These are phyloP conservation scores for Limnodromus scolopaceus DNA, from an alignment of 2,797 vertebrate species.

Conservation along the genomic window DNA sequence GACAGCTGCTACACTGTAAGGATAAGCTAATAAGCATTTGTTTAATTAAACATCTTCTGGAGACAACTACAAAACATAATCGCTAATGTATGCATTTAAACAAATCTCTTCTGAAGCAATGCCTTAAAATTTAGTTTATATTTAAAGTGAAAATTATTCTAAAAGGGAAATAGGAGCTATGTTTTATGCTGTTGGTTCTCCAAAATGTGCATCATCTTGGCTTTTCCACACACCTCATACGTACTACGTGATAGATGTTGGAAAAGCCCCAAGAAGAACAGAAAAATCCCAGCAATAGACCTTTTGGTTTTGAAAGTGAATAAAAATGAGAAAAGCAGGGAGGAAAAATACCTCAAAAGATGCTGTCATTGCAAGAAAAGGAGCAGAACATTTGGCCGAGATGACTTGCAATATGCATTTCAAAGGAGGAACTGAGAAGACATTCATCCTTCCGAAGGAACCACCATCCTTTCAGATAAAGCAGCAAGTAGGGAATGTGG, in stretches of 20 bases:
- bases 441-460: neutral
- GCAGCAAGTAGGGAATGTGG: neutral
- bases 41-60: neutral
- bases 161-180: neutral
- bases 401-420: neutral
- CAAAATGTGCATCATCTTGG: fast-evolving
- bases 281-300: neutral
- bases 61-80: neutral
- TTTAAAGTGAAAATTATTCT: neutral
- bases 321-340: neutral
- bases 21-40: neutral
- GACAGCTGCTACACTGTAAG: neutral
- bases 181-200: neutral
- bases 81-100: neutral
- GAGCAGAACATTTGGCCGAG: neutral
- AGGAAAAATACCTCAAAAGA: neutral
- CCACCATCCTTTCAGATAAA: neutral
- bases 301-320: neutral
- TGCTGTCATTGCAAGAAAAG: neutral
- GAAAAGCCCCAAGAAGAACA: neutral
- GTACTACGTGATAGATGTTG: neutral
- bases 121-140: neutral
- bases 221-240: neutral
- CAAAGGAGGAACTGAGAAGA: neutral
- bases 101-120: neutral